Percentiles rank a stretch among this genome's conserved stretches.
Conservation (phyloP, 2,113 vertebrate genomes). For the Caracal caracal region DNA sequence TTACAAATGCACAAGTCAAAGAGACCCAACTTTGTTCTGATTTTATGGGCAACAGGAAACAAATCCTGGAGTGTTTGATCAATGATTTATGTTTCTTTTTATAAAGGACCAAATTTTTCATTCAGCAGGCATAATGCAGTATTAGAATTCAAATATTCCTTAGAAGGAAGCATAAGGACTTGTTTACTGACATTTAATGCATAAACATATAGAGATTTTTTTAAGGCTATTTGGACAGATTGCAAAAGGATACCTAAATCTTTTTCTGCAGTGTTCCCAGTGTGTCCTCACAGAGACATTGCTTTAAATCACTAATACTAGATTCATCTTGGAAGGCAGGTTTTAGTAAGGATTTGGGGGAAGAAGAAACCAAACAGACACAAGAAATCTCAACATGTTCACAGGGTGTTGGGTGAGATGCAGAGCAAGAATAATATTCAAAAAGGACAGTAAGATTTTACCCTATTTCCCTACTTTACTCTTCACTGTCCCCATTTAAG, state of each 20-base stretch:
- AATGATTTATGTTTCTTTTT: neutral
- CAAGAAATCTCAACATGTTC: neutral
- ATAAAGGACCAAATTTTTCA: neutral
- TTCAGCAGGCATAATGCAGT: neutral
- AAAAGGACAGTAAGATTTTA: neutral
- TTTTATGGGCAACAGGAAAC: neutral
- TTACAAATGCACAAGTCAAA: neutral
- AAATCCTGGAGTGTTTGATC: neutral
- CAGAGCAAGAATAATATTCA: neutral
- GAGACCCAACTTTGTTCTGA: neutral
- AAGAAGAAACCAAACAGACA: neutral
- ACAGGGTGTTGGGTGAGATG: neutral
- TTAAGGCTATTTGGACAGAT: neutral
- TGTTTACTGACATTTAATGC: neutral
- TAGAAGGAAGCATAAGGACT: neutral
- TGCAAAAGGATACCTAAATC: neutral
- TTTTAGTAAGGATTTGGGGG: neutral
- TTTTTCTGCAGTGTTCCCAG: neutral
- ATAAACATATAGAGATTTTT: neutral
- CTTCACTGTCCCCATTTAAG: neutral
- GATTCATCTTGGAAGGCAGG: neutral
- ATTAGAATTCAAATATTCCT: slow-evolving; percentile 21
- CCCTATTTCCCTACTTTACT: neutral
- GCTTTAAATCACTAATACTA: neutral
- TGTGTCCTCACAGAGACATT: neutral